Evolutionary conservation across 92 coral and sea anemone species (phyloP), one percentile per base, ranked within the genome.

Genomic region (Bergia puertoricense): DNA sequence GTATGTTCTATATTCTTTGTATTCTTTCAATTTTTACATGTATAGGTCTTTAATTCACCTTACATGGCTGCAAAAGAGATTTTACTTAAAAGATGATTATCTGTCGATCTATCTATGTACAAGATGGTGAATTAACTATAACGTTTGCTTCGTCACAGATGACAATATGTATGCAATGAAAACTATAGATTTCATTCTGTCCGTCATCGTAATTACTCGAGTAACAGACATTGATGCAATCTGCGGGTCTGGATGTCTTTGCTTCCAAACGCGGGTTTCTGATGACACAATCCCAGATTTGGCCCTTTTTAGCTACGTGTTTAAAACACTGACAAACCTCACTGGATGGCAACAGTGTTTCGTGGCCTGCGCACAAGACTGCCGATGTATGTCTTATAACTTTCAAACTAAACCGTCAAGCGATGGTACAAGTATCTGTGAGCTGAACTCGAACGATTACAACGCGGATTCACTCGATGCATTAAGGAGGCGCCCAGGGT

Each of bases 221-320:
- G 65, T 56, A 56, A 7, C 65, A 2, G 10, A 56, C 14, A 42
- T 4, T 30, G 76, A 68, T 22, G 37, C 23, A 8, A 0, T 37
- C 37, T 68, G 74, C 37, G 8, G 1, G 20, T 20, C n/a, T 7
- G 36, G 37, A 68, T 68, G 37, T 42, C 1, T 40, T 5, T 14
- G 1, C 39, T 72, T 72, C 42, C 44, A 8, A 72, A 72, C 76
- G 2, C 76, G 42, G 76, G 0, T 72, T 8, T 4, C 22, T 20
- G 15, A 30, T 14, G 37, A 72, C 6, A 13, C 76, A 30, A 42
- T 72, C 42, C 76, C 44, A 30, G 18, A 72, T 36, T 30, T 30
- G 76, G 76, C 76, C 9, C 76, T 72, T 72, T 30, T 36, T 72
- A 36, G 6, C 42, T 16, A 72, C 76, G 76, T 72, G 76, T 72